phyloP scores from a whole-genome alignment of 2,797 vertebrate genomes.

The Rhadinocentrus ornatus region DNA sequence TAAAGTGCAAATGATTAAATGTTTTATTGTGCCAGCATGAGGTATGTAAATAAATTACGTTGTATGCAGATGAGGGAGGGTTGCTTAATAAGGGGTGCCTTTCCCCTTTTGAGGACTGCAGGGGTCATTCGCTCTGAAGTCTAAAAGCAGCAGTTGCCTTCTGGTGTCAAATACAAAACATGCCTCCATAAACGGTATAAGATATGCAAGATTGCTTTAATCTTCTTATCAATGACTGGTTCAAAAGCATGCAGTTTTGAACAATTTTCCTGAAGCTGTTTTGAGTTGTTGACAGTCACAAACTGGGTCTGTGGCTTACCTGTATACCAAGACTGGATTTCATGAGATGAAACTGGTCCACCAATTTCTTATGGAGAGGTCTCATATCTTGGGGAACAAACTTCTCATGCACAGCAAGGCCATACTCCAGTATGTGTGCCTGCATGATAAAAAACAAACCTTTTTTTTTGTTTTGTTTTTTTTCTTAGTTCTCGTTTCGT shows the following conservation, averaged over 20 bases:
- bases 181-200: conserved; percentile 3
- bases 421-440: conserved; percentile 97
- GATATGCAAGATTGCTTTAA: not conserved
- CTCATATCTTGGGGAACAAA: conserved; percentile 98
- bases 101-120: conserved; percentile 8
- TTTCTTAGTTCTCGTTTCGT: not conserved
- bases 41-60: conserved; percentile 31
- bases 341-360: conserved; percentile 99
- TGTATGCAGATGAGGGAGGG: conserved; percentile 26
- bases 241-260: too few relatives aligned
- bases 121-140: conserved; percentile 43
- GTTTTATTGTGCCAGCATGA: conserved; percentile 25
- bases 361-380: conserved; percentile 96
- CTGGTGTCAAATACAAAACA: conserved; percentile 12
- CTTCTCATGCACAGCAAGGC: conserved; percentile 95
- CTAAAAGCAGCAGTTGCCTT: conserved; percentile 30
- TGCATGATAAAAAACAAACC: conserved; percentile 52
- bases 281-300: not conserved
- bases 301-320: conserved; percentile 73
- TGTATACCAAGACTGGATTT: conserved; percentile 98
- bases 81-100: conserved; percentile 38
- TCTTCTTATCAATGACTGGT: not conserved
- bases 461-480: not conserved
- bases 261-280: not conserved
- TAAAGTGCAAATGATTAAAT: conserved; percentile 41